Evolutionary conservation across 2,888 invertebrate genomes (phyloP).

Genomic region (Argyresthia goedartella): DNA sequence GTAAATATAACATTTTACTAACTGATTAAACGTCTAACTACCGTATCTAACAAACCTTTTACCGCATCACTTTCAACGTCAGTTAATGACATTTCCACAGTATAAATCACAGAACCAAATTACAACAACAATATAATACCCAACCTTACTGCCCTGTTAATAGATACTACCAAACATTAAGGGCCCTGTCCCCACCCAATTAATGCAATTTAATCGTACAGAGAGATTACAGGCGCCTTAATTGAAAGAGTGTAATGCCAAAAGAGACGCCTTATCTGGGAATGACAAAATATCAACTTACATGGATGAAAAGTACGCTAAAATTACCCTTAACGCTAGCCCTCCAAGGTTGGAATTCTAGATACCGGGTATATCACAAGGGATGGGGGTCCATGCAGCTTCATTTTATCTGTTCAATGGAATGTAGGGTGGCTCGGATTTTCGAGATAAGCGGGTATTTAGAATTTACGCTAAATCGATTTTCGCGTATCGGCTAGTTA

Average conservation of each 20-base stretch:
- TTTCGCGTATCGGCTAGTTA: no score
- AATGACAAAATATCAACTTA: neutral
- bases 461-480: no score
- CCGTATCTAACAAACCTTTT: neutral
- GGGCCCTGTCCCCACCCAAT: slow-evolving; percentile 38
- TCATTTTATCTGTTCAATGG: neutral
- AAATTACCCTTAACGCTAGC: neutral
- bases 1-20: neutral
- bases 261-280: neutral
- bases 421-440: neutral
- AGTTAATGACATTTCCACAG: neutral
- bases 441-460: no score
- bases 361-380: no score
- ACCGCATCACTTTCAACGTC: neutral
- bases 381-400: no score
- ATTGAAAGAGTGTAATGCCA: slow-evolving; percentile 57
- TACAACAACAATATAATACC: no score
- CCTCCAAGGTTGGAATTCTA: no score
- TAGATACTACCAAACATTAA: no score
- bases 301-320: neutral
- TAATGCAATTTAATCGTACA: slow-evolving; percentile 66
- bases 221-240: slow-evolving; percentile 57
- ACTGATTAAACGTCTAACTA: neutral
- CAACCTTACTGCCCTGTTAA: no score
- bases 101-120: neutral